Conservation (phyloP, 2,113 vertebrate genomes). For the Thinocorus orbignyianus region DNA sequence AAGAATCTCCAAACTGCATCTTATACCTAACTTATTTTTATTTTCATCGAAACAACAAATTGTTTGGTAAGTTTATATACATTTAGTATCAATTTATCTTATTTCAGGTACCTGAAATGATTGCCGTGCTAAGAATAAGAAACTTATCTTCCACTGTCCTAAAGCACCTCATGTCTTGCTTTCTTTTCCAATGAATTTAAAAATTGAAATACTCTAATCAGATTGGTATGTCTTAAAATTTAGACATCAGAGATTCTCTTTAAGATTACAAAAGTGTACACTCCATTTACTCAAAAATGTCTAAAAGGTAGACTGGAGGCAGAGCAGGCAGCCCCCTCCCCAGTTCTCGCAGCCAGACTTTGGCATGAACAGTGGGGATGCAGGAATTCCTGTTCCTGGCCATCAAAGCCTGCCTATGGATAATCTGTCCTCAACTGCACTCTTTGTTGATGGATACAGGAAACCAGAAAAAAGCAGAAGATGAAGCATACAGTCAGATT, state of each 20-base stretch:
- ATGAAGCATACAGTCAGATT: not conserved
- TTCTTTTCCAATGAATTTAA: not conserved
- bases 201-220: not conserved
- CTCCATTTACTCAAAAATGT: not conserved
- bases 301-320: not conserved
- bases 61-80: not conserved
- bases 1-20: not conserved
- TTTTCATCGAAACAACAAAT: not conserved
- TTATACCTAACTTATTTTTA: not conserved
- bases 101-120: not conserved
- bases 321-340: not conserved
- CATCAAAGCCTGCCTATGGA: not conserved
- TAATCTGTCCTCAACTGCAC: not conserved
- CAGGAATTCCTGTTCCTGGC: not conserved
- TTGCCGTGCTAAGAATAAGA: not conserved
- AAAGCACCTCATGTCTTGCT: not conserved
- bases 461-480: not conserved
- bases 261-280: not conserved
- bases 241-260: not conserved
- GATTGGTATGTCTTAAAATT: not conserved
- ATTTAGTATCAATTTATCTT: not conserved
- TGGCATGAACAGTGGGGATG: fast-evolving
- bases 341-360: not conserved
- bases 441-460: not conserved
- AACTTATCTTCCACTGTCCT: not conserved